Evolutionary conservation across 2,113 vertebrate genomes (phyloP).

Genomic region (Chaetops frenatus): DNA sequence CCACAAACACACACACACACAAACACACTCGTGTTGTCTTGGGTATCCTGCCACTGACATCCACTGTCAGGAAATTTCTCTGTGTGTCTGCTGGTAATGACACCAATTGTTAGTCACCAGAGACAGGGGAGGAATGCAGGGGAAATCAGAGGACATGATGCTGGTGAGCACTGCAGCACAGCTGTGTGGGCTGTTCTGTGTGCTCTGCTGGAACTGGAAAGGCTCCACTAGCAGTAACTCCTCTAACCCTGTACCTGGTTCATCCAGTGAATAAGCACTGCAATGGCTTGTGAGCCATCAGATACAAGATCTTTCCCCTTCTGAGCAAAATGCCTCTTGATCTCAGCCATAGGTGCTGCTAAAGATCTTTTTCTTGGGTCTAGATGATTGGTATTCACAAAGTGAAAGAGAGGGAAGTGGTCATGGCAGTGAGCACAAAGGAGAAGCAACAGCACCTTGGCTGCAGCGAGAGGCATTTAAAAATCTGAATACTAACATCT

Average conservation of each 20-base stretch:
- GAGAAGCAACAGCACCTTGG: background rate
- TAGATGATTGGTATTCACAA: background rate
- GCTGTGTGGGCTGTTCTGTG: background rate
- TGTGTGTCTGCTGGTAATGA: background rate
- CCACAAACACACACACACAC: rapidly evolving
- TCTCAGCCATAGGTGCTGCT: background rate
- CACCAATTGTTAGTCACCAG: background rate
- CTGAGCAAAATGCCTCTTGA: background rate
- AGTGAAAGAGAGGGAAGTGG: background rate
- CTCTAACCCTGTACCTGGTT: background rate
- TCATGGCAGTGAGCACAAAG: background rate
- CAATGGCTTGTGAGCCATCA: background rate
- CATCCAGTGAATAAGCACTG: background rate
- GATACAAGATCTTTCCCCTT: background rate
- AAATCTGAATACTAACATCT: background rate
- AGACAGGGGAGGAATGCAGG: background rate
- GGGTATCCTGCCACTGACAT: background rate
- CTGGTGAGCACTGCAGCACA: background rate
- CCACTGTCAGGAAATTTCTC: background rate
- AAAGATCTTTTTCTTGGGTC: background rate
- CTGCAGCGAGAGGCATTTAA: background rate
- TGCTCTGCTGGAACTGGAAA: background rate
- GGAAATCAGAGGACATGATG: background rate
- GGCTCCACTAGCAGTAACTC: background rate
- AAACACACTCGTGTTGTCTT: rapidly evolving